These are phyloP conservation scores for Buteo buteo DNA, from an alignment of 2,113 vertebrate genomes.

Conservation along the genomic window DNA sequence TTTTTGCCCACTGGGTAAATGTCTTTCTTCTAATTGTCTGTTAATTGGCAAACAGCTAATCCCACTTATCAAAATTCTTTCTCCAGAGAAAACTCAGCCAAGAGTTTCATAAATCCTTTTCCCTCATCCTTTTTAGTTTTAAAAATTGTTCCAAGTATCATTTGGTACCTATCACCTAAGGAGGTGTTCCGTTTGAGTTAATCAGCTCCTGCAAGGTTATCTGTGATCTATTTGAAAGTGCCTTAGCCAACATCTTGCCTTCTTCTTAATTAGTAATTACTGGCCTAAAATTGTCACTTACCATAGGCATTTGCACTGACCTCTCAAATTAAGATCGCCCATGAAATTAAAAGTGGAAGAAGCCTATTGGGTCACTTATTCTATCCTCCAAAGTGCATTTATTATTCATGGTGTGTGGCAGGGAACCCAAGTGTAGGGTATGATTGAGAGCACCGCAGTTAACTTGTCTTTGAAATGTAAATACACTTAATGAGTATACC, in stretches of 20 bases:
- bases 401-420: constrained; percentile 24
- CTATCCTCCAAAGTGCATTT: neutral
- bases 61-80: constrained; percentile 22
- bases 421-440: neutral
- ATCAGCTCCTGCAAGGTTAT: constrained; percentile 48
- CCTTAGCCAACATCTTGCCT: constrained; percentile 12
- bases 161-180: constrained; percentile 31
- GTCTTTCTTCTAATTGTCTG: constrained; percentile 41
- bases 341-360: constrained; percentile 28
- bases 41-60: constrained; percentile 51
- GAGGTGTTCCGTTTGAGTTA: neutral
- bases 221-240: constrained; percentile 8
- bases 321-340: constrained; percentile 18
- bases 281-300: constrained; percentile 29
- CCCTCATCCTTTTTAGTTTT: constrained; percentile 1
- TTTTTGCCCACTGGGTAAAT: constrained; percentile 12
- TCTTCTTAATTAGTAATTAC: constrained; percentile 44
- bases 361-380: neutral
- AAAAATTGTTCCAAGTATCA: constrained; percentile 34
- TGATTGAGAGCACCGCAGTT: neutral
- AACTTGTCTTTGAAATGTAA: constrained; percentile 60
- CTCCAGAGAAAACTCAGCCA: neutral
- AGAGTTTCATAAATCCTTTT: constrained; percentile 10
- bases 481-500: constrained; percentile 39
- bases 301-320: constrained; percentile 12